Evolutionary conservation across 2,113 vertebrate species (phyloP).

Genomic region (Girardinichthys multiradiatus): DNA sequence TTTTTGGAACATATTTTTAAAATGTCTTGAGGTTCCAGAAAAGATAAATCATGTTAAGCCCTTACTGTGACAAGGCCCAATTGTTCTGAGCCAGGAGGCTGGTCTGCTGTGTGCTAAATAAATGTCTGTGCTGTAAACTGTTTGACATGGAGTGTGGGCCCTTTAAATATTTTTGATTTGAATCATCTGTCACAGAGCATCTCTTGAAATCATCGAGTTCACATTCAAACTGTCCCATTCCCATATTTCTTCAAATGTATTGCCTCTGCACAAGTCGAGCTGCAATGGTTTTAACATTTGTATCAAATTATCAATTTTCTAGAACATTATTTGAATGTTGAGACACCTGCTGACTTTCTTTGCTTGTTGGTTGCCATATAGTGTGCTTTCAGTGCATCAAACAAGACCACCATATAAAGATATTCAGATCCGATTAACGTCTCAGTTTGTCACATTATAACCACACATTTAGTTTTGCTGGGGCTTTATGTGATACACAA

Average conservation of each 20-base stretch:
- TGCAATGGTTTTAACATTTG: not conserved
- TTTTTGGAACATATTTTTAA: conserved; percentile 24
- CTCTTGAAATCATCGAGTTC: conserved; percentile 36
- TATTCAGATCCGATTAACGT: too few species aligned
- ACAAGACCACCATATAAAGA: too few species aligned
- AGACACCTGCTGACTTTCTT: too few species aligned
- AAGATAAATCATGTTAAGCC: conserved; percentile 21
- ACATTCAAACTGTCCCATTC: conserved; percentile 28
- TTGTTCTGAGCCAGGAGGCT: conserved; percentile 27
- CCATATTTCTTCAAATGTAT: conserved; percentile 5
- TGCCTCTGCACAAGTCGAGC: not conserved
- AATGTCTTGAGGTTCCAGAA: conserved; percentile 15
- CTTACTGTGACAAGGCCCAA: conserved; percentile 1
- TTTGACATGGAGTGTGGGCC: conserved; percentile 30
- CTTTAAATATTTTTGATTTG: conserved; percentile 31
- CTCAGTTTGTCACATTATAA: too few species aligned
- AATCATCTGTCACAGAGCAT: conserved; percentile 55
- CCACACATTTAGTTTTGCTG: too few species aligned
- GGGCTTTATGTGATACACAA: too few species aligned
- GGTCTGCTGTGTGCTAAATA: conserved; percentile 18
- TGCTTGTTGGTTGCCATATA: too few species aligned
- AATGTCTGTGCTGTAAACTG: conserved; percentile 43
- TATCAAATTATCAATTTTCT: not conserved
- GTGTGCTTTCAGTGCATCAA: too few species aligned
- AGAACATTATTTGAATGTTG: too few species aligned